These are phyloP conservation scores for Lepisosteus osseus DNA, from an alignment of 2,113 vertebrate species.

Conservation along the genomic window DNA sequence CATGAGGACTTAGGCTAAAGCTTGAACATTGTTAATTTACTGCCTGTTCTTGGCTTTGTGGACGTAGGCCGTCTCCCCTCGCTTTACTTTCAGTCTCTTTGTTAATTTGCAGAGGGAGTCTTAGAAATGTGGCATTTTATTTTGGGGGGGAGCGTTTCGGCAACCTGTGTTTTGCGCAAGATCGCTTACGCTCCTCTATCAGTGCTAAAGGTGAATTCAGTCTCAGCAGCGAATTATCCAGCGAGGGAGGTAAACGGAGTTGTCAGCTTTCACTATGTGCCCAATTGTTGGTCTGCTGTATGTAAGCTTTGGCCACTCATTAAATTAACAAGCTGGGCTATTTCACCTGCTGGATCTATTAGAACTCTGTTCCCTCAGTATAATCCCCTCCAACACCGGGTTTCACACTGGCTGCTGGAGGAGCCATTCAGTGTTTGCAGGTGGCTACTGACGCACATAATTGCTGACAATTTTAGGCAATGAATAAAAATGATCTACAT, in stretches of 20 bases:
- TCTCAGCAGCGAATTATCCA: constrained; percentile 29
- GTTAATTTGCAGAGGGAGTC: too few relatives aligned
- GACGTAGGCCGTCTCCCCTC: too few relatives aligned
- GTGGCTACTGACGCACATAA: constrained; percentile 99
- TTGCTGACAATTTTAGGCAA: constrained; percentile 99
- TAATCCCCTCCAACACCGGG: constrained; percentile 81
- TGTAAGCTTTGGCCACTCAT: constrained; percentile 89
- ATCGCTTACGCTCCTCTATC: neutral
- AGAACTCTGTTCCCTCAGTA: constrained; percentile 85
- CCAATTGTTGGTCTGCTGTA: constrained; percentile 57
- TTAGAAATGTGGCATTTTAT: too few relatives aligned
- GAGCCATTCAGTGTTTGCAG: constrained; percentile 99
- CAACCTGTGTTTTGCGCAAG: too few relatives aligned
- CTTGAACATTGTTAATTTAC: too few relatives aligned
- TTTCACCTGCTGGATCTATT: constrained; percentile 98
- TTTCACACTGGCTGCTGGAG: constrained; percentile 87
- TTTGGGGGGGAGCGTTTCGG: too few relatives aligned
- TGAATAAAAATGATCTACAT: constrained; percentile 99
- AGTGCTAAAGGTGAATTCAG: neutral
- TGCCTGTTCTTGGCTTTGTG: too few relatives aligned
- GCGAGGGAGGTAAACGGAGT: constrained; percentile 47
- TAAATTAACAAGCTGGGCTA: constrained; percentile 97
- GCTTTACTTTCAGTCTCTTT: too few relatives aligned
- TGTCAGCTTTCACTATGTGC: constrained; percentile 49
- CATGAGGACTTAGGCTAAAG: too few relatives aligned